Conservation (phyloP, 2,113 vertebrate genomes). For the Hippopotamus amphibius region DNA sequence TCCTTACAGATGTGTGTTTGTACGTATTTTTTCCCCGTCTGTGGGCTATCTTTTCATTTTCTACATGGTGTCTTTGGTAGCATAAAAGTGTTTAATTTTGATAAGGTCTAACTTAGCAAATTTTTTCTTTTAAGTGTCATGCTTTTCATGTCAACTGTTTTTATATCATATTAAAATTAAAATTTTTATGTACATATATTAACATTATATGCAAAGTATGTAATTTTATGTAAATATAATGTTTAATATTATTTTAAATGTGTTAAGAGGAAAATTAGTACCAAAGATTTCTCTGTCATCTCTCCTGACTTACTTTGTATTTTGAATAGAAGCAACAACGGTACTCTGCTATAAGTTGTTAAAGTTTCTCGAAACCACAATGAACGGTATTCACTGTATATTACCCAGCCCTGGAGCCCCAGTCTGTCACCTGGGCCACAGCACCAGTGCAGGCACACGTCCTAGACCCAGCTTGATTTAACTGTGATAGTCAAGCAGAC, state of each 20-base stretch:
- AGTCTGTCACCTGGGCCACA: not conserved
- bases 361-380: not conserved
- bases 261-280: not conserved
- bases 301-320: not conserved
- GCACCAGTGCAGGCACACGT: not conserved
- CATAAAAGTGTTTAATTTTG: not conserved
- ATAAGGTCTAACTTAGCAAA: not conserved
- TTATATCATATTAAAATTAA: slow-evolving; percentile 27
- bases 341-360: not conserved
- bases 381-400: not conserved
- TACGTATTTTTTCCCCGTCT: not conserved
- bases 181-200: not conserved
- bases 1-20: not conserved
- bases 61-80: not conserved
- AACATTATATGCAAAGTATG: not conserved
- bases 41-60: not conserved
- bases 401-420: not conserved
- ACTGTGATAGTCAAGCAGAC: slow-evolving; percentile 37
- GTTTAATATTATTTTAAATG: slow-evolving; percentile 15
- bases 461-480: not conserved
- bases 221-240: not conserved
- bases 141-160: not conserved
- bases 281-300: not conserved
- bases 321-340: slow-evolving; percentile 21
- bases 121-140: slow-evolving; percentile 44